These are phyloP conservation scores for Halcyon smyrnensis DNA, from an alignment of 2,797 vertebrate species.

Conservation along the genomic window DNA sequence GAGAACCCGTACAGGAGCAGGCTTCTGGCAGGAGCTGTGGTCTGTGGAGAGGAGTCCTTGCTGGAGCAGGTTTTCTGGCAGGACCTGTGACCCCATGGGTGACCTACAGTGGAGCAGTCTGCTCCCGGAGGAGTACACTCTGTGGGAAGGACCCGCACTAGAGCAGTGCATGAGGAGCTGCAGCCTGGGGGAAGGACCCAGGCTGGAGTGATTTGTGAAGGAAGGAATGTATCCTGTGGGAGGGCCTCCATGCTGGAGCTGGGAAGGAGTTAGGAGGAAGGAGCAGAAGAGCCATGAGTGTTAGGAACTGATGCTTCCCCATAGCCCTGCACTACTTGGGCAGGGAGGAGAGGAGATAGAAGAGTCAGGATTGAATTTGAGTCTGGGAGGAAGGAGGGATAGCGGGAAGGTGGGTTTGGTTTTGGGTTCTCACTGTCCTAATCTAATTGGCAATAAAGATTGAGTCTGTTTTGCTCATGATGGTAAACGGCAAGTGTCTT, in stretches of 20 bases:
- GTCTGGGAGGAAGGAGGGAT: not conserved
- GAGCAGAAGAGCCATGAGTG: too few relatives aligned
- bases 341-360: not conserved
- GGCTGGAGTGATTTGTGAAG: not conserved
- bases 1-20: not conserved
- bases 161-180: too few relatives aligned
- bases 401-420: not conserved
- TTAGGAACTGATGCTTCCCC: not conserved
- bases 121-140: not conserved
- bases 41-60: fast-evolving
- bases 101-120: not conserved
- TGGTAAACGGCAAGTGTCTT: not conserved
- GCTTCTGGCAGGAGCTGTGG: not conserved
- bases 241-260: not conserved
- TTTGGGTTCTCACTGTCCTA: not conserved
- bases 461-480: not conserved
- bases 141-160: too few relatives aligned
- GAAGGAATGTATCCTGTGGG: not conserved
- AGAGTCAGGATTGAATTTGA: not conserved
- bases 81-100: not conserved
- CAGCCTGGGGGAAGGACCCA: not conserved
- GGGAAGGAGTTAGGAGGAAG: not conserved
- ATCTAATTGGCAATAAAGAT: not conserved
- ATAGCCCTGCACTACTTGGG: fast-evolving
- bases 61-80: not conserved